These are phyloP conservation scores for Microtus montanus DNA, from an alignment of 2,113 vertebrate species.

Conservation along the genomic window DNA sequence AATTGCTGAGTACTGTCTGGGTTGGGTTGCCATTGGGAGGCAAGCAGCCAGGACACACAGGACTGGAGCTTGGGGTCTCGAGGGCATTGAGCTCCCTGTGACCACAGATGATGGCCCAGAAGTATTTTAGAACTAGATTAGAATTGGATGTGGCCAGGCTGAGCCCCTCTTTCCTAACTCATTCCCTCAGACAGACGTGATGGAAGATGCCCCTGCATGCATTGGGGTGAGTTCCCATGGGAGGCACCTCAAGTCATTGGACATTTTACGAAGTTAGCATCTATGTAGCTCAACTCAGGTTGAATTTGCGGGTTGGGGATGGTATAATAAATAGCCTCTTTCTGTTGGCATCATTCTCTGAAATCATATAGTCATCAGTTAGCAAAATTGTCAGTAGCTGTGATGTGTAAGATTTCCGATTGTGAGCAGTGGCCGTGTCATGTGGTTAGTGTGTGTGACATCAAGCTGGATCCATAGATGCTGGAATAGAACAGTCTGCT, in stretches of 20 bases:
- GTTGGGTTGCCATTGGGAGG: neutral
- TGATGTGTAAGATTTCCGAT: neutral
- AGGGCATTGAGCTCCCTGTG: neutral
- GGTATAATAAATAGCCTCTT: neutral
- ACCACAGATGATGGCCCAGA: neutral
- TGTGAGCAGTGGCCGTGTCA: neutral
- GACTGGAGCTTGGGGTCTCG: neutral
- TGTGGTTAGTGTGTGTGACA: neutral
- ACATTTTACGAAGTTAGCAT: too few relatives aligned
- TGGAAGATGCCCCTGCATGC: neutral
- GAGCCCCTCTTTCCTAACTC: neutral
- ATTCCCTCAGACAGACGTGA: neutral
- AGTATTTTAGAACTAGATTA: neutral
- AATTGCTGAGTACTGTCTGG: neutral
- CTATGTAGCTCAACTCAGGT: neutral
- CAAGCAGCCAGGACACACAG: accelerated
- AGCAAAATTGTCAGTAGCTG: neutral
- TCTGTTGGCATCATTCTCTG: neutral
- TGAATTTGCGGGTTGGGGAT: neutral
- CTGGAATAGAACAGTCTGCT: neutral
- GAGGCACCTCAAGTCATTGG: neutral
- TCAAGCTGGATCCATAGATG: neutral
- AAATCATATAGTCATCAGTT: neutral
- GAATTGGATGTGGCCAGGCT: neutral
- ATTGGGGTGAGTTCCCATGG: accelerated